A percentile compares a stretch with the other conserved stretches of the same genome.
Conservation (phyloP, 1,140 invertebrate species). For the Lerema accius region DNA sequence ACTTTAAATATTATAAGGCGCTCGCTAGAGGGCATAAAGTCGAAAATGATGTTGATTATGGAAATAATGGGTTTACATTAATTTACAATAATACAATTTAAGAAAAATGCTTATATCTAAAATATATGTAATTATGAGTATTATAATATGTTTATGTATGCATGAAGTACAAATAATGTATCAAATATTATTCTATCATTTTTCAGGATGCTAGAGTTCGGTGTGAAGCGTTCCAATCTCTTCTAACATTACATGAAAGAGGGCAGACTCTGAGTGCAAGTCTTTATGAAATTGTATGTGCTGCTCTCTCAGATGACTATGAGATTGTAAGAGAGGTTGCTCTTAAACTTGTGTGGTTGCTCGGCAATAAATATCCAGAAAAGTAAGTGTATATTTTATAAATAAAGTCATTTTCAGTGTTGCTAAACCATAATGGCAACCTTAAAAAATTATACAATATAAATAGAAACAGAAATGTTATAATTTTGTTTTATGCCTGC, state of each 20-base stretch:
- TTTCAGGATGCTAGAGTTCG: slow-evolving; percentile 93
- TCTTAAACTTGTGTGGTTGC: slow-evolving; percentile 92
- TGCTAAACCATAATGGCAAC: slow-evolving; percentile 47
- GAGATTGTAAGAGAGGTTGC: slow-evolving; percentile 95
- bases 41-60: too few relatives aligned
- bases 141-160: too few relatives aligned
- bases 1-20: too few relatives aligned
- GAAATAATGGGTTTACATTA: too few relatives aligned
- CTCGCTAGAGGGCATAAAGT: too few relatives aligned
- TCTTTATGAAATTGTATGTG: slow-evolving; percentile 92
- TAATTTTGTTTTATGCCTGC: too few relatives aligned
- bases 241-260: slow-evolving; percentile 91
- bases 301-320: slow-evolving; percentile 95
- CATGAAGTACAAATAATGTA: too few relatives aligned
- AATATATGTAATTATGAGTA: too few relatives aligned
- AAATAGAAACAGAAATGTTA: too few relatives aligned
- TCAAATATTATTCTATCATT: neutral
- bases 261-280: slow-evolving; percentile 89
- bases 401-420: neutral
- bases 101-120: too few relatives aligned
- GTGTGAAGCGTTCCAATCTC: slow-evolving; percentile 92
- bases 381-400: slow-evolving; percentile 83
- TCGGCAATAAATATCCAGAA: slow-evolving; percentile 94
- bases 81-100: too few relatives aligned
- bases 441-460: too few relatives aligned